Evolutionary conservation across 2,888 invertebrate species (phyloP).

Genomic region (Nomada ruficornis): DNA sequence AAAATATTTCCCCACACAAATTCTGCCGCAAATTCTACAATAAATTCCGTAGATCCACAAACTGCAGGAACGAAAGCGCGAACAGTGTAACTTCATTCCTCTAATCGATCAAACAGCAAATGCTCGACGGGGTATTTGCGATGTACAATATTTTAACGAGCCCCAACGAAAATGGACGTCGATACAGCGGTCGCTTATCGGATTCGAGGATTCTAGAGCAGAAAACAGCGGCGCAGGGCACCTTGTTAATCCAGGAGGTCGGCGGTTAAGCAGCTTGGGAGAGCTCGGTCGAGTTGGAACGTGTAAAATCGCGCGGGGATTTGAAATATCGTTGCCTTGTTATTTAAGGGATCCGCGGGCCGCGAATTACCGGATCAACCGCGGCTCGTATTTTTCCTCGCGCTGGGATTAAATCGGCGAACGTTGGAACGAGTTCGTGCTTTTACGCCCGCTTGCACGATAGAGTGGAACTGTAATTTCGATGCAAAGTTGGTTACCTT

Average conservation of each 20-base stretch:
- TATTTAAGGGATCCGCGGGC: conserved; percentile 39
- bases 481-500: background rate
- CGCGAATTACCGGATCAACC: conserved; percentile 31
- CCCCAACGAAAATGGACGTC: conserved; percentile 15
- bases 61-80: background rate
- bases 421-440: background rate
- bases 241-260: conserved; percentile 53
- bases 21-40: too few relatives aligned
- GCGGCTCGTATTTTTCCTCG: background rate
- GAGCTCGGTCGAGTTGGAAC: conserved; percentile 32
- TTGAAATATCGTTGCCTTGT: conserved; percentile 49
- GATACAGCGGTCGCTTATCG: conserved; percentile 13
- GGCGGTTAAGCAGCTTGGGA: conserved; percentile 61
- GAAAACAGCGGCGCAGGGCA: conserved; percentile 29
- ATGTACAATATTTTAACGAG: background rate
- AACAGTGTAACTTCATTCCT: background rate
- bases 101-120: conserved; percentile 1
- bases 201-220: conserved; percentile 18
- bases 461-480: background rate
- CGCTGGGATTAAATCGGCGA: background rate
- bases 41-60: too few relatives aligned
- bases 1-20: too few relatives aligned
- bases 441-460: background rate
- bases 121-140: background rate
- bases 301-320: conserved; percentile 54